Conservation (phyloP, 2,888 invertebrate genomes). For the Exocentrus adspersus region DNA sequence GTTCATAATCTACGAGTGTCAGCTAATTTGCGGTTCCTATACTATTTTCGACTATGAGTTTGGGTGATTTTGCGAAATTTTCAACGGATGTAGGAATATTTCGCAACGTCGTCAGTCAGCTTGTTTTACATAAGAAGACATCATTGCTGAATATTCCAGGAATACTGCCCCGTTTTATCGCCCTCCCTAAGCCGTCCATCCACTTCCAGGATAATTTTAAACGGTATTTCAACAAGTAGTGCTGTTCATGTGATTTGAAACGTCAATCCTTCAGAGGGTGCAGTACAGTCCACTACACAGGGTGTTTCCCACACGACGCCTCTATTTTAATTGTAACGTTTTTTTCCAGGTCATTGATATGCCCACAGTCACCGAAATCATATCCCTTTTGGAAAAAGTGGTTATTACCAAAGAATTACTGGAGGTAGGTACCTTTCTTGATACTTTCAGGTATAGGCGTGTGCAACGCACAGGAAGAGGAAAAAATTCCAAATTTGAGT, state of each 20-base stretch:
- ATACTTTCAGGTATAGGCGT: too few species aligned
- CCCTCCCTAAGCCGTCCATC: neutral
- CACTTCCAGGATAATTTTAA: neutral
- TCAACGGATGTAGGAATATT: conserved; percentile 42
- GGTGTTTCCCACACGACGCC: conserved; percentile 38
- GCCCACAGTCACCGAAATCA: conserved; percentile 91
- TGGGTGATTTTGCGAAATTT: conserved; percentile 33
- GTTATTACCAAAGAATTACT: conserved; percentile 90
- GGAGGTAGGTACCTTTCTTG: conserved; percentile 72
- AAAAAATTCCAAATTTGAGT: too few species aligned
- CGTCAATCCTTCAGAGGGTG: conserved; percentile 36
- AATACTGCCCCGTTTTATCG: conserved; percentile 24
- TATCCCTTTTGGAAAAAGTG: conserved; percentile 90
- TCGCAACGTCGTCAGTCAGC: conserved; percentile 54
- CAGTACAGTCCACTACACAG: conserved; percentile 45
- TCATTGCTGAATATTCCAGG: conserved; percentile 45
- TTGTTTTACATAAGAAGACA: conserved; percentile 54
- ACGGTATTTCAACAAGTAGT: conserved; percentile 21
- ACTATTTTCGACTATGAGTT: conserved; percentile 32
- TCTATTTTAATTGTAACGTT: conserved; percentile 36
- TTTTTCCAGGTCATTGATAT: conserved; percentile 92
- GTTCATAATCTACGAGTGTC: conserved; percentile 38
- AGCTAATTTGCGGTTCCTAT: conserved; percentile 39
- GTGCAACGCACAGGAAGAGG: too few species aligned
- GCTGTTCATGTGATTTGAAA: conserved; percentile 33